These are phyloP conservation scores for Pseudochromis fuscus DNA, from an alignment of 2,797 vertebrate species.

Conservation along the genomic window DNA sequence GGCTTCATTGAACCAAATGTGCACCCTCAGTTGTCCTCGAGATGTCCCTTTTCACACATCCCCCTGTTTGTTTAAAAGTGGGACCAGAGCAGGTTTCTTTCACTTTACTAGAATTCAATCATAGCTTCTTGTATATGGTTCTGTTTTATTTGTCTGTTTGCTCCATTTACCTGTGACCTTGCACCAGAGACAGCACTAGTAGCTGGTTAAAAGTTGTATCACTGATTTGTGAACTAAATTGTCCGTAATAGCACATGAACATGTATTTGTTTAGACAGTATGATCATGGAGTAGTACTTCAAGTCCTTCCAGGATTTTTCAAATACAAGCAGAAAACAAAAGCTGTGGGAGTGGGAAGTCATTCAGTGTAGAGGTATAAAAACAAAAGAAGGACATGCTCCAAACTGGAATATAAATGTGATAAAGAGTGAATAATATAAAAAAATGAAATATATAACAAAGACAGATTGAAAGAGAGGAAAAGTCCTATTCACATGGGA, in stretches of 20 bases:
- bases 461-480: slow-evolving; percentile 24
- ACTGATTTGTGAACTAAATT: slow-evolving; percentile 6
- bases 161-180: slow-evolving; percentile 8
- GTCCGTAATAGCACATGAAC: neutral
- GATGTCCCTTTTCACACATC: slow-evolving; percentile 1
- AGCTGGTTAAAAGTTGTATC: slow-evolving; percentile 4
- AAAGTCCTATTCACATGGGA: slow-evolving; percentile 49
- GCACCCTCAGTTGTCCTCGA: no score
- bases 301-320: no score
- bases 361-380: neutral
- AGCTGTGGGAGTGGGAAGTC: neutral
- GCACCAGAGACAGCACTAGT: no score
- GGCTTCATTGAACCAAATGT: no score
- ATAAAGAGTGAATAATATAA: slow-evolving; percentile 28
- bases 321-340: no score
- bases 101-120: slow-evolving; percentile 1
- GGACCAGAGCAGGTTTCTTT: slow-evolving; percentile 1
- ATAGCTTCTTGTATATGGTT: neutral
- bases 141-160: neutral
- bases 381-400: slow-evolving; percentile 14
- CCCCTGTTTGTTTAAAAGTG: neutral
- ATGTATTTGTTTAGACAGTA: slow-evolving; percentile 8
- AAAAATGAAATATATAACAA: slow-evolving; percentile 38
- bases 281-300: neutral
- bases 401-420: slow-evolving; percentile 24